Conservation (phyloP, 2,113 vertebrate species). For the Prionailurus viverrinus region DNA sequence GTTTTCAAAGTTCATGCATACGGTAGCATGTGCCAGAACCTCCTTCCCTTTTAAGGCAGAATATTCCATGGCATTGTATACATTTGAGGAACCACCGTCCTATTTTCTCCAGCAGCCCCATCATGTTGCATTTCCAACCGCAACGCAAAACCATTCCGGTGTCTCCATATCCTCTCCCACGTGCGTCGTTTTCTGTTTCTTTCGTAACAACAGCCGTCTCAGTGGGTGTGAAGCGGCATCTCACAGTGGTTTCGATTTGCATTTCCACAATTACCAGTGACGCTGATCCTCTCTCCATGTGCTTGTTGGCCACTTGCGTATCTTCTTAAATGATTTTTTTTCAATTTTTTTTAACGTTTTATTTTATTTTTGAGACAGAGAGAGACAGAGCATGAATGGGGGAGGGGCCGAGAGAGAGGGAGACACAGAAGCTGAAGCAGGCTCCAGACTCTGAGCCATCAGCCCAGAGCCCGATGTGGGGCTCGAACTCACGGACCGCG, state of each 20-base stretch:
- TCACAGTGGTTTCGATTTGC: slow-evolving; percentile 35
- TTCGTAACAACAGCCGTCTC: background rate
- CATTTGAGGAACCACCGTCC: background rate
- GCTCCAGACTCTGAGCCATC: too few relatives aligned
- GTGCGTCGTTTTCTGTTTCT: background rate
- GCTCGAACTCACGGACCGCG: too few relatives aligned
- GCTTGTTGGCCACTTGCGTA: background rate
- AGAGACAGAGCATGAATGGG: too few relatives aligned
- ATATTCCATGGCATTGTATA: background rate
- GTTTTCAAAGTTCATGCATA: background rate
- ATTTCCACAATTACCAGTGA: slow-evolving; percentile 11
- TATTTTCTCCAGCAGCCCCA: background rate
- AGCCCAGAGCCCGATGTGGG: too few relatives aligned
- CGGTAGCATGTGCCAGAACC: background rate
- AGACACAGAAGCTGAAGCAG: too few relatives aligned
- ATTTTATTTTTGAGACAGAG: too few relatives aligned
- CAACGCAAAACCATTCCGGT: background rate
- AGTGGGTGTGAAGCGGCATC: background rate
- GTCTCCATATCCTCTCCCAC: background rate
- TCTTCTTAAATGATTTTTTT: background rate
- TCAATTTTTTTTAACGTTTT: accelerated
- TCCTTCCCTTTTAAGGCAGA: background rate
- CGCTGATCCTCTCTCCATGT: background rate
- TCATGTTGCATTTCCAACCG: background rate
- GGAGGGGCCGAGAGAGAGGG: too few relatives aligned